These are phyloP conservation scores for Agriopis aurantiaria DNA, from an alignment of 2,888 invertebrate species.

Conservation along the genomic window DNA sequence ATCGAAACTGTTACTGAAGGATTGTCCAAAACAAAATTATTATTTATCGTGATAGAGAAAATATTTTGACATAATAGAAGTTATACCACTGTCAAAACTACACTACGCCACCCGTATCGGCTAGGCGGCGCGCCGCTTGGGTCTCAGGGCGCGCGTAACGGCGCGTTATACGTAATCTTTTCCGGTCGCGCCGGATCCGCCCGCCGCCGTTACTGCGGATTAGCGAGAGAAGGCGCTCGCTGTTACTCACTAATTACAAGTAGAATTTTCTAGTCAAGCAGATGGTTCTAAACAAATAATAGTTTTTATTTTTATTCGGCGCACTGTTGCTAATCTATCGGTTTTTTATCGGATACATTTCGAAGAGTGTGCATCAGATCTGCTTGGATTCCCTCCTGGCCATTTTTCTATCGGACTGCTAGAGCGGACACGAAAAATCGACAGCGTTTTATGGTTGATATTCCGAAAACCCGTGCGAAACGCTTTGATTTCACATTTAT, in stretches of 20 bases:
- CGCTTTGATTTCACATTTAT: no score
- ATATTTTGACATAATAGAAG: not conserved
- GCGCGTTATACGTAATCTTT: slow-evolving; percentile 52
- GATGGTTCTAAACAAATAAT: not conserved
- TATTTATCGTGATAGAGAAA: no score
- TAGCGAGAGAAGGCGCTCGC: slow-evolving; percentile 19
- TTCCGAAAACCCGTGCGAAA: no score
- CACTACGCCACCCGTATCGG: slow-evolving; percentile 28
- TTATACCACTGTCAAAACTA: not conserved
- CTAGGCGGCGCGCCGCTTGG: slow-evolving; percentile 12
- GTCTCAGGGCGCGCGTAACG: slow-evolving; percentile 44
- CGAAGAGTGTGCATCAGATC: no score
- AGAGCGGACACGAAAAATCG: no score
- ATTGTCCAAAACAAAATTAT: no score
- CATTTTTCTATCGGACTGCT: no score
- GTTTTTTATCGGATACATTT: no score
- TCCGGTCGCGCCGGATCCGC: slow-evolving; percentile 37
- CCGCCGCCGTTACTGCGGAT: slow-evolving; percentile 35
- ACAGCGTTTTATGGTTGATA: no score
- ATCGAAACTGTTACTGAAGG: no score
- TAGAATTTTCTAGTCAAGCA: not conserved
- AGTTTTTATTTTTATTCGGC: not conserved
- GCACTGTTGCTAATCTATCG: no score
- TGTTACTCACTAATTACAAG: slow-evolving; percentile 27
- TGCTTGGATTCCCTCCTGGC: no score